phyloP scores from a whole-genome alignment of 2,797 vertebrate genomes.

The Falco columbarius region DNA sequence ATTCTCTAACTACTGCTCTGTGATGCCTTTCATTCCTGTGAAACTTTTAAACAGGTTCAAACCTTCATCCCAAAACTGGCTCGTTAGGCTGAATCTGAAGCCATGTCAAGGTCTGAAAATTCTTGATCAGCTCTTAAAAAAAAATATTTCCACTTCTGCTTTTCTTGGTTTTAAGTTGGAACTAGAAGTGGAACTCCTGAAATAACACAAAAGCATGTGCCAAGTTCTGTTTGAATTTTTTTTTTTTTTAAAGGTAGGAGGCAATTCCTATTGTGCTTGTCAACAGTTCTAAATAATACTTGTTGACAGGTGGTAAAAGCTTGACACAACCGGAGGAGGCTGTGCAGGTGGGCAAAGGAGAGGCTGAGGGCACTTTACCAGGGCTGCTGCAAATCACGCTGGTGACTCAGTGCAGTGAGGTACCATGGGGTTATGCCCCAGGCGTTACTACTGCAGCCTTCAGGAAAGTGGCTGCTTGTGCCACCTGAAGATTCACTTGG shows the following conservation, averaged over 20 bases:
- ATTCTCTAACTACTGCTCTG: background rate
- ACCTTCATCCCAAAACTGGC: background rate
- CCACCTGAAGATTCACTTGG: background rate
- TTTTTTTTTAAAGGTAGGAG: background rate
- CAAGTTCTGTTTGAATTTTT: background rate
- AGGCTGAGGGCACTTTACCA: background rate
- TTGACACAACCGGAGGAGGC: background rate
- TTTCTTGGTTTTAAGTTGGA: slow-evolving; percentile 47
- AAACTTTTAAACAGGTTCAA: slow-evolving; percentile 27
- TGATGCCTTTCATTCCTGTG: background rate
- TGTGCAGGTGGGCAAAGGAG: slow-evolving; percentile 8
- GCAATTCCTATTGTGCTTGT: slow-evolving; percentile 18
- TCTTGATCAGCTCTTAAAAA: slow-evolving; percentile 22
- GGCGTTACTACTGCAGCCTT: background rate
- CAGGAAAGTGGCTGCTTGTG: background rate
- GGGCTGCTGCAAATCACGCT: background rate
- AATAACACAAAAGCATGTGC: background rate
- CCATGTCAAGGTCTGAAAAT: slow-evolving; percentile 44
- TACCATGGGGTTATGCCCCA: accelerated
- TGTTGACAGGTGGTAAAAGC: slow-evolving; percentile 12
- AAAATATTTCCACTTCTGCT: slow-evolving; percentile 51
- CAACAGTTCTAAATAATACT: slow-evolving; percentile 58
- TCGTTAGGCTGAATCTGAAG: background rate
- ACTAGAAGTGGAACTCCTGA: slow-evolving; percentile 39
- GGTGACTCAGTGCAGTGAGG: background rate